Conservation (phyloP, 2,113 vertebrate species). For the Paradoxurus hermaphroditus region DNA sequence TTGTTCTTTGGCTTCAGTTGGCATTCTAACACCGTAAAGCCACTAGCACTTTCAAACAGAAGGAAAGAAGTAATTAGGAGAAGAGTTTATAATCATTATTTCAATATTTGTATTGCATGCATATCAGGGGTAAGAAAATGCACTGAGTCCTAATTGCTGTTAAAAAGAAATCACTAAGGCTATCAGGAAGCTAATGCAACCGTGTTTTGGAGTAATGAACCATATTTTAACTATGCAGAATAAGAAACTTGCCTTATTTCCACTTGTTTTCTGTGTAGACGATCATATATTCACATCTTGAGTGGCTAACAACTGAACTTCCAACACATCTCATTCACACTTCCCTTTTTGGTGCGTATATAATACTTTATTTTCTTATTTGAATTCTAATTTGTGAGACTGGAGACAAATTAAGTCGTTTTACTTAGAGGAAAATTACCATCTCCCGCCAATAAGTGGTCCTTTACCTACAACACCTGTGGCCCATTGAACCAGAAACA, state of each 20-base stretch:
- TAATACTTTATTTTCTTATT: not conserved
- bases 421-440: not conserved
- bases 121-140: not conserved
- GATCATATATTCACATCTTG: not conserved
- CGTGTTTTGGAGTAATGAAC: not conserved
- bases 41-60: not conserved
- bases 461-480: not conserved
- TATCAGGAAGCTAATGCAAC: not conserved
- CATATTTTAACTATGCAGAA: not conserved
- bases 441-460: not conserved
- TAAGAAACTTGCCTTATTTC: constrained; percentile 5
- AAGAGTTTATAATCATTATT: constrained; percentile 3
- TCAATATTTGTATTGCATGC: constrained; percentile 2
- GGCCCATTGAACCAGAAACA: not conserved
- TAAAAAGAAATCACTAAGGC: constrained; percentile 11
- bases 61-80: constrained; percentile 30
- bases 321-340: not conserved
- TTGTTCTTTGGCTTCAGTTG: not conserved
- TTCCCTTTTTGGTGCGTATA: not conserved
- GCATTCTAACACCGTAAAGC: not conserved
- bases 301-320: not conserved
- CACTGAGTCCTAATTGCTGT: not conserved
- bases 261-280: not conserved
- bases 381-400: not conserved
- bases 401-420: not conserved